Conservation (phyloP, 2,797 vertebrate species). For the Cichlasoma orientale region DNA sequence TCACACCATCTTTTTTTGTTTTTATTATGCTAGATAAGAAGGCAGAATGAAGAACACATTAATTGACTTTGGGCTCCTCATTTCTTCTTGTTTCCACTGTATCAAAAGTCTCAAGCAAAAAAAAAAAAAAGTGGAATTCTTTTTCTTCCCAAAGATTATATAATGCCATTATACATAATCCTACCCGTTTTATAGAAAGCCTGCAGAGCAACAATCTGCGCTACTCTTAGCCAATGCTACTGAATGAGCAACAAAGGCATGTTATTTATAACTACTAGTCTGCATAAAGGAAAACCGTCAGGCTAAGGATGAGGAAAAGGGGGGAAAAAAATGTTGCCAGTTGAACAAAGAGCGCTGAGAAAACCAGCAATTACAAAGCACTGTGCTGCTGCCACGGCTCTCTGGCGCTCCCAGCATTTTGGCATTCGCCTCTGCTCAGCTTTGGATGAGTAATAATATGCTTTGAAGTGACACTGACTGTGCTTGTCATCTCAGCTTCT, state of each 20-base stretch:
- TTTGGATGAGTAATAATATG: slow-evolving; percentile 66
- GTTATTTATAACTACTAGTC: slow-evolving; percentile 52
- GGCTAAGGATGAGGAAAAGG: slow-evolving; percentile 15
- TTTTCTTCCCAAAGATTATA: background rate
- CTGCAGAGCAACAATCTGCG: background rate
- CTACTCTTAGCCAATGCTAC: background rate
- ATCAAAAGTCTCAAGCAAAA: background rate
- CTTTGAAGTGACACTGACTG: slow-evolving; percentile 72
- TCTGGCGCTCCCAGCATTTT: slow-evolving; percentile 44
- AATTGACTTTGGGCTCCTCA: background rate
- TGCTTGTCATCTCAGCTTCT: slow-evolving; percentile 56
- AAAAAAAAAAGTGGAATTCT: slow-evolving; percentile 1
- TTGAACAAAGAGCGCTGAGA: slow-evolving; percentile 60
- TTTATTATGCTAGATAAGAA: background rate
- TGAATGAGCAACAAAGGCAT: slow-evolving; percentile 45
- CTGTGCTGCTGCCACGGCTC: slow-evolving; percentile 31
- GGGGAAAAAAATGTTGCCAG: slow-evolving; percentile 16
- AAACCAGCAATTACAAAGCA: slow-evolving; percentile 67
- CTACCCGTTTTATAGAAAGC: background rate
- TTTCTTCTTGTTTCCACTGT: background rate
- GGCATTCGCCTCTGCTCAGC: slow-evolving; percentile 51
- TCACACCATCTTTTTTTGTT: too few relatives aligned
- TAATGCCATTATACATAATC: slow-evolving; percentile 13
- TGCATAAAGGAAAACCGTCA: slow-evolving; percentile 44
- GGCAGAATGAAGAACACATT: accelerated